Conservation (phyloP, 64 coral and sea anemone species). For the Porites lutea region DNA sequence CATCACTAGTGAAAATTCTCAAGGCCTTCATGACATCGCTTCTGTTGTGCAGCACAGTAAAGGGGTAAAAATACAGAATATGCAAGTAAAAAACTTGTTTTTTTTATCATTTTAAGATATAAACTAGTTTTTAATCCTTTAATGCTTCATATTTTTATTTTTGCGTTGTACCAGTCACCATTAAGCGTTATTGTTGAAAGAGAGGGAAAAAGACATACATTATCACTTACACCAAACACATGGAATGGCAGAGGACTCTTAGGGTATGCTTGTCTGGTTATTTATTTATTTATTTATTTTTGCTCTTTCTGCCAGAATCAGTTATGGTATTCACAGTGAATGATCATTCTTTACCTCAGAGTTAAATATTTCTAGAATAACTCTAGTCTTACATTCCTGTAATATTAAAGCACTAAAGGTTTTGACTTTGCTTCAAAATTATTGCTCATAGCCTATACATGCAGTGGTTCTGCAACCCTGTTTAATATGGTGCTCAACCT, state of each 20-base stretch:
- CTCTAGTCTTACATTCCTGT: too few species aligned
- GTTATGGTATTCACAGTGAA: neutral
- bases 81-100: neutral
- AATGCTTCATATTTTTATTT: neutral
- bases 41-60: constrained; percentile 87
- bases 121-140: too few species aligned
- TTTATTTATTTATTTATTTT: too few species aligned
- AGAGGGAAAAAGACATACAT: constrained; percentile 8
- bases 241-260: constrained; percentile 63
- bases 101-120: too few species aligned
- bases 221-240: constrained; percentile 64
- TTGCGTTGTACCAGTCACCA: constrained; percentile 15
- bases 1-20: constrained; percentile 79
- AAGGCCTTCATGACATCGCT: constrained; percentile 77
- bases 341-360: neutral
- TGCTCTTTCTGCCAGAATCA: too few species aligned
- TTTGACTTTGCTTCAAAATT: too few species aligned
- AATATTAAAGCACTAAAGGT: too few species aligned
- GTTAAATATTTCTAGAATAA: neutral
- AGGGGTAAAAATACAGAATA: constrained; percentile 68
- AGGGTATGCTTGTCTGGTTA: constrained; percentile 25
- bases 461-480: too few species aligned
- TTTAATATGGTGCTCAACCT: too few species aligned
- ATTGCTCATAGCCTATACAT: too few species aligned
- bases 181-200: constrained; percentile 47